Conservation (phyloP, 2,888 invertebrate genomes). For the Diarsia mendica region DNA sequence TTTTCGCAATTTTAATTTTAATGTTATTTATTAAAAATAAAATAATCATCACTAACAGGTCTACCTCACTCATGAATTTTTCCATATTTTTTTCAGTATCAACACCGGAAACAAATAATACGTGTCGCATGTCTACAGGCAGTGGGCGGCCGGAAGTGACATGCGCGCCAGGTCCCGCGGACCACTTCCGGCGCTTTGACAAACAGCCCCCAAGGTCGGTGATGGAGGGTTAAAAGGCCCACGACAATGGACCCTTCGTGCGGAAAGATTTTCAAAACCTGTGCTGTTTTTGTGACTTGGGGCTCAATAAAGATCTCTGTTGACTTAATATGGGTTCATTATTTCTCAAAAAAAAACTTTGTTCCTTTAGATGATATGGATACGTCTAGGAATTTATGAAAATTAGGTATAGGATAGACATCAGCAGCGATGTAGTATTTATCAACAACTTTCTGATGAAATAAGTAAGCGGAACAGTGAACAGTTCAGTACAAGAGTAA, state of each 20-base stretch:
- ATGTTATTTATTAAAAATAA: background rate
- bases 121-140: conserved; percentile 72
- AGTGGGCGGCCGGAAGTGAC: conserved; percentile 75
- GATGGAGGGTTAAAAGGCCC: conserved; percentile 69
- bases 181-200: conserved; percentile 83
- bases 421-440: background rate
- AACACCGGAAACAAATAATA: conserved; percentile 71
- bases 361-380: background rate
- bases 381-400: background rate
- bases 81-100: conserved; percentile 57
- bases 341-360: background rate
- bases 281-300: conserved; percentile 29
- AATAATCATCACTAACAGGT: background rate
- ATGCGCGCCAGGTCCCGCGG: conserved; percentile 72
- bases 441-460: background rate
- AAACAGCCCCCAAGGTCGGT: conserved; percentile 75
- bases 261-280: conserved; percentile 47
- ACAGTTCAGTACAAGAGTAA: background rate
- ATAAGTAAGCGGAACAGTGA: background rate
- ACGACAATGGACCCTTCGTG: conserved; percentile 39
- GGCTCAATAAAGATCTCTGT: conserved; percentile 18
- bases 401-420: background rate
- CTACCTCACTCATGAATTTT: background rate
- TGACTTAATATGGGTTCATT: background rate
- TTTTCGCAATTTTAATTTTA: background rate